Conservation (phyloP, 2,113 vertebrate genomes). For the Rhagologus leucostigma region DNA sequence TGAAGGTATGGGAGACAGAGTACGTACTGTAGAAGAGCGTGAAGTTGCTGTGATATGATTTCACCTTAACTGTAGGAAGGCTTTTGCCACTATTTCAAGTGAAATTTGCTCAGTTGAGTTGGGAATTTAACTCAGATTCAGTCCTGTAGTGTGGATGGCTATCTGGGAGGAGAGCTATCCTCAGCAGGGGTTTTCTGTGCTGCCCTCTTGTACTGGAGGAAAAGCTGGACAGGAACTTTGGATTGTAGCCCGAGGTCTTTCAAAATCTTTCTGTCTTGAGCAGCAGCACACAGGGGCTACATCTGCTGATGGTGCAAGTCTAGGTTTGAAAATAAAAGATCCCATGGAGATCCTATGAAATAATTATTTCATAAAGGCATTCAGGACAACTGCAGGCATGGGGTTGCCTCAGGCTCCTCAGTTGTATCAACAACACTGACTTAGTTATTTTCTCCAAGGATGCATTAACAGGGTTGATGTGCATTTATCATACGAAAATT, state of each 20-base stretch:
- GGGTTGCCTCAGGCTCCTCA: neutral
- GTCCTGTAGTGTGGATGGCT: neutral
- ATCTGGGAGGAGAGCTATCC: neutral
- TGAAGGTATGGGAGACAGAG: neutral
- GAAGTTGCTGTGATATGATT: neutral
- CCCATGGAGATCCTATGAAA: neutral
- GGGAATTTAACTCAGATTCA: neutral
- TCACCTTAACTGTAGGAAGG: neutral
- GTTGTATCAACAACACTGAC: neutral
- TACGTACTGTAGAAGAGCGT: accelerated
- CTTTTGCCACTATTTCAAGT: neutral
- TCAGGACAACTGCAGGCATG: neutral
- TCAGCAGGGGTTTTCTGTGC: accelerated
- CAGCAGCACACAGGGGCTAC: neutral
- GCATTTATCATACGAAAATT: neutral
- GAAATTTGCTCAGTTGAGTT: neutral
- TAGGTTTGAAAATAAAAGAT: neutral
- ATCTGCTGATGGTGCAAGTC: neutral
- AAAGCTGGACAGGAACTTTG: neutral
- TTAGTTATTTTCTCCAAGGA: neutral
- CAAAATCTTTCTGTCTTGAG: neutral
- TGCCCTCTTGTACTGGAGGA: neutral
- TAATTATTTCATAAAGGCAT: neutral
- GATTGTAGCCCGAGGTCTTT: neutral
- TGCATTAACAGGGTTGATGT: neutral